Evolutionary conservation across 2,113 vertebrate genomes (phyloP).

Genomic region (Centrocercus urophasianus): DNA sequence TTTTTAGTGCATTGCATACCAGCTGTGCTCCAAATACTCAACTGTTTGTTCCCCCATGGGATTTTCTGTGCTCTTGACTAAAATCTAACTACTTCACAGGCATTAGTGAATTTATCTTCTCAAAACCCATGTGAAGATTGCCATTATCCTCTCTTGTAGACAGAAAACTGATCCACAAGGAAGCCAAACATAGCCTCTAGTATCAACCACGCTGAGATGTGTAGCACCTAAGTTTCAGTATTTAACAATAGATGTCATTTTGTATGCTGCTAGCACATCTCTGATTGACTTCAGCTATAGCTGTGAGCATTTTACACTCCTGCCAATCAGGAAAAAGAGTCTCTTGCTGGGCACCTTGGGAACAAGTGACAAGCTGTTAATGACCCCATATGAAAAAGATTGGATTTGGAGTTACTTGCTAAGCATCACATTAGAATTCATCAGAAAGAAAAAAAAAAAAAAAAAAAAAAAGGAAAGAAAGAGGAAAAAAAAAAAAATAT

Average conservation of each 20-base stretch:
- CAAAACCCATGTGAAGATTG: neutral
- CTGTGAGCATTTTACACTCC: slow-evolving; percentile 10
- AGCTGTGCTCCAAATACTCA: neutral
- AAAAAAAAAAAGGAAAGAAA: neutral
- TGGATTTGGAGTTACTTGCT: slow-evolving; percentile 7
- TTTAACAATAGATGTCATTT: neutral
- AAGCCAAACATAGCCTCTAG: neutral
- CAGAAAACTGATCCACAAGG: neutral
- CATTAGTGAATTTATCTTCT: neutral
- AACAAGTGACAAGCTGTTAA: slow-evolving; percentile 27
- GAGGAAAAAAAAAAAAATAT: neutral
- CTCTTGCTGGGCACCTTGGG: neutral
- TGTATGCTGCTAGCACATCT: neutral
- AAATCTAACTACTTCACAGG: neutral
- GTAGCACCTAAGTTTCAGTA: neutral
- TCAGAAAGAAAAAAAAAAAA: neutral
- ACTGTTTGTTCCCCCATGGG: neutral
- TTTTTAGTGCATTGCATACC: neutral
- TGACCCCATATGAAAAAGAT: neutral
- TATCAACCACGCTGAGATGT: neutral
- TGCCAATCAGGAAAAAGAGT: neutral
- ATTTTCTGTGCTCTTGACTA: neutral
- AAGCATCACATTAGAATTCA: slow-evolving; percentile 23
- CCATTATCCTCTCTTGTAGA: neutral
- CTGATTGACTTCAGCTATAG: slow-evolving; percentile 10